Evolutionary conservation across 2,888 invertebrate species (phyloP).

Genomic region (Euproctis similis): DNA sequence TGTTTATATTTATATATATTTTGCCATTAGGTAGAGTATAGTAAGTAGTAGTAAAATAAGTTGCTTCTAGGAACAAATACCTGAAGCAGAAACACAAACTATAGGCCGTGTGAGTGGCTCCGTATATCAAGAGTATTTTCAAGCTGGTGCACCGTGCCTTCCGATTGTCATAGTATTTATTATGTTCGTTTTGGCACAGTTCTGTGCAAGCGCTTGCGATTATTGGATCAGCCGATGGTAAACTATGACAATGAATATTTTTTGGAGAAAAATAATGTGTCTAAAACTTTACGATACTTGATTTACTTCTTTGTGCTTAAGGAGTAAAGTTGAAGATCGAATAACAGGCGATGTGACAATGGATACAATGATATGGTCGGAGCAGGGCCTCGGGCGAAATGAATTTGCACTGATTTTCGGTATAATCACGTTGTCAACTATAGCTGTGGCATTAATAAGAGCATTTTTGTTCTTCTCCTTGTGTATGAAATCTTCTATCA

Average conservation of each 20-base stretch:
- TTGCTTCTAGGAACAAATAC: constrained; percentile 49
- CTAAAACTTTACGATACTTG: neutral
- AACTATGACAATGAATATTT: no score
- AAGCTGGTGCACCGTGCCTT: constrained; percentile 44
- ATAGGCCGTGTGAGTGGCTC: constrained; percentile 52
- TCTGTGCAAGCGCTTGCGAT: constrained; percentile 59
- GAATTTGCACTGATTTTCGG: constrained; percentile 72
- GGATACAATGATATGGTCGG: constrained; percentile 52
- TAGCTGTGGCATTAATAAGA: constrained; percentile 76
- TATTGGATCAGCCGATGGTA: constrained; percentile 66
- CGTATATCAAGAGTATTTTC: constrained; percentile 58
- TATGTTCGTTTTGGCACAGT: constrained; percentile 76
- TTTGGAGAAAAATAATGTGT: neutral
- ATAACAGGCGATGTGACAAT: constrained; percentile 56
- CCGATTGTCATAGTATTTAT: constrained; percentile 39
- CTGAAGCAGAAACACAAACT: constrained; percentile 51
- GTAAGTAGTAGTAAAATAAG: no score
- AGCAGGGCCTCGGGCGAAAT: constrained; percentile 44
- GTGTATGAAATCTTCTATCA: constrained; percentile 80
- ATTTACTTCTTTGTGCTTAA: constrained; percentile 13
- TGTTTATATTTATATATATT: no score
- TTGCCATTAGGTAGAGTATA: no score
- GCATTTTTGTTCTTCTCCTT: constrained; percentile 80
- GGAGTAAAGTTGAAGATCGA: constrained; percentile 60
- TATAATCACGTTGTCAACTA: constrained; percentile 70